These are phyloP conservation scores for Pollenia griseotomentosa DNA, from an alignment of 2,888 invertebrate genomes.

Conservation along the genomic window DNA sequence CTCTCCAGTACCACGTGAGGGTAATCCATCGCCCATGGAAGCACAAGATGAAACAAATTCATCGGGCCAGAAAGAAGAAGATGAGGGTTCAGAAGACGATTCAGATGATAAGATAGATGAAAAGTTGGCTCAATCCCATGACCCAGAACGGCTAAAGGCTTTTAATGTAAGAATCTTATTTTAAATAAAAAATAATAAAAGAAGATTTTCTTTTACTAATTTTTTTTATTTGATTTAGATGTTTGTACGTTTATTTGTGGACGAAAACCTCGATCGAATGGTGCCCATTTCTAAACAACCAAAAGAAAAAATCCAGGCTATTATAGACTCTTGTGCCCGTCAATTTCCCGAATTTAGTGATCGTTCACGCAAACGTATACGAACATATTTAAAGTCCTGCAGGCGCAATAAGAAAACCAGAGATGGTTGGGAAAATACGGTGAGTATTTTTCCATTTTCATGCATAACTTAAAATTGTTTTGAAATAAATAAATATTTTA, in stretches of 20 bases:
- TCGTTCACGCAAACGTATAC: slow-evolving; percentile 95
- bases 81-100: slow-evolving; percentile 93
- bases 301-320: slow-evolving; percentile 98
- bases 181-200: not conserved
- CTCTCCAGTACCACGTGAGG: slow-evolving; percentile 85
- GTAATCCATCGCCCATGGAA: slow-evolving; percentile 86
- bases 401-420: slow-evolving; percentile 96
- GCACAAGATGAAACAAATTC: slow-evolving; percentile 94
- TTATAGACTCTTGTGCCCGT: slow-evolving; percentile 97
- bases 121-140: slow-evolving; percentile 88
- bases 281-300: slow-evolving; percentile 99
- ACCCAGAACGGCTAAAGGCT: slow-evolving; percentile 97
- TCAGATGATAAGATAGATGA: slow-evolving; percentile 96
- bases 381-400: slow-evolving; percentile 98
- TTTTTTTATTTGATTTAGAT: slow-evolving; percentile 87
- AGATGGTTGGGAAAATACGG: slow-evolving; percentile 95
- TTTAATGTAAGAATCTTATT: slow-evolving; percentile 91
- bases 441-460: slow-evolving; percentile 85
- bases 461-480: not conserved
- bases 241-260: slow-evolving; percentile 98
- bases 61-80: slow-evolving; percentile 94
- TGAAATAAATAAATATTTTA: not conserved
- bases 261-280: slow-evolving; percentile 97
- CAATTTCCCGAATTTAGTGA: slow-evolving; percentile 99
- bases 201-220: not conserved